These are phyloP conservation scores for Microcebus jonahi DNA, from an alignment of 2,113 vertebrate species.

Conservation along the genomic window DNA sequence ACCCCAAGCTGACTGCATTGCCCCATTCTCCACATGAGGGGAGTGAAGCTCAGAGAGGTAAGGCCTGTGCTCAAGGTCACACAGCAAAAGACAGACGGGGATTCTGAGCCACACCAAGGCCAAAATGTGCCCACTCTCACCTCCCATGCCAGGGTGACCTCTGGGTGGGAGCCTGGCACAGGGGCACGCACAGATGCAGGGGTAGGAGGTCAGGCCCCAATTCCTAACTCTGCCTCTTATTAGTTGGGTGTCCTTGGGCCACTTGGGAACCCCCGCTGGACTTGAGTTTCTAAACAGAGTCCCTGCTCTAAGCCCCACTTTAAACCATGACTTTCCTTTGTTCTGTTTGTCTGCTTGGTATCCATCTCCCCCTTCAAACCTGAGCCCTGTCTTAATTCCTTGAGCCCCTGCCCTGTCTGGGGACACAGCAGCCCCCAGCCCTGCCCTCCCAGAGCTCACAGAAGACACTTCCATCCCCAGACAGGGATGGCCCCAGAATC, in stretches of 20 bases:
- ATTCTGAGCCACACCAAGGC: neutral
- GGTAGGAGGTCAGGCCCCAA: neutral
- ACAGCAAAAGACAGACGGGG: neutral
- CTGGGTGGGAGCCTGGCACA: neutral
- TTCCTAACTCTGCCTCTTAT: neutral
- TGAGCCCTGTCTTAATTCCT: neutral
- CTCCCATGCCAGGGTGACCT: neutral
- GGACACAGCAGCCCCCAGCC: neutral
- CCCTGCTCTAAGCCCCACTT: neutral
- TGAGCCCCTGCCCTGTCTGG: neutral
- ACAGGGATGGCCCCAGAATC: neutral
- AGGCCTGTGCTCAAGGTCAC: neutral
- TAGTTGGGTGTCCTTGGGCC: neutral
- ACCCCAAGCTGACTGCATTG: accelerated
- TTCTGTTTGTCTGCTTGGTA: neutral
- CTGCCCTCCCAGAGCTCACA: neutral
- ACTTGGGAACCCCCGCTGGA: neutral
- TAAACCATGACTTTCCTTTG: neutral
- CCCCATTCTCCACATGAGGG: neutral
- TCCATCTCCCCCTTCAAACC: neutral
- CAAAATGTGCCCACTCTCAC: too few species aligned
- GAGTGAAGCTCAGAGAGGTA: neutral
- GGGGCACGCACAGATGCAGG: neutral
- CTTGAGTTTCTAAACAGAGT: neutral
- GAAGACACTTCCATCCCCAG: neutral